Evolutionary conservation across 2,797 vertebrate genomes (phyloP).

Genomic region (Threskiornis aethiopicus): DNA sequence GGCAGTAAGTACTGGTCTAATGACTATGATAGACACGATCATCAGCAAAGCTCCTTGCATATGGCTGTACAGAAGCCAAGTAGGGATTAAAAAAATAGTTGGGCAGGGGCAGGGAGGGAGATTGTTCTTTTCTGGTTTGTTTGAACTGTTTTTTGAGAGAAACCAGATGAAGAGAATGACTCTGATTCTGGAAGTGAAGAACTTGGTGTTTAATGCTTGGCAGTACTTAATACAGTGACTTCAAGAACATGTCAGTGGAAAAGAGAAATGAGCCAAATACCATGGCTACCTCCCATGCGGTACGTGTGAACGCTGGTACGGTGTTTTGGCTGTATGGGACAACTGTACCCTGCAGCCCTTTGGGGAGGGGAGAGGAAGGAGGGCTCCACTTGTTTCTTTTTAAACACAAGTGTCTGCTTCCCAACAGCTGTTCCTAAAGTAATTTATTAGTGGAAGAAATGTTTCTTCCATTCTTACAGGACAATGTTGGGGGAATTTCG

Average conservation of each 20-base stretch:
- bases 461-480: background rate
- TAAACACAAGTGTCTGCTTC: background rate
- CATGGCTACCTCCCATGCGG: rapidly evolving
- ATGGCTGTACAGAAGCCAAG: background rate
- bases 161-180: background rate
- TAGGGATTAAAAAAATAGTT: background rate
- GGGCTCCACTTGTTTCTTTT: background rate
- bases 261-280: background rate
- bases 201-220: background rate
- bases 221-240: background rate
- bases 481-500: background rate
- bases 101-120: background rate
- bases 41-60: background rate
- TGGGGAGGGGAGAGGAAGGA: background rate
- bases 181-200: background rate
- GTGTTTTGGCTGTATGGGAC: background rate
- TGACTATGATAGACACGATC: rapidly evolving
- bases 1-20: background rate
- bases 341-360: background rate
- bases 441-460: background rate
- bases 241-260: background rate
- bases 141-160: background rate
- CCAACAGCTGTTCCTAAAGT: background rate
- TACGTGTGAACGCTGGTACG: rapidly evolving
- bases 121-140: background rate